Conservation (phyloP, 2,888 invertebrate genomes). For the Apantesis nais region DNA sequence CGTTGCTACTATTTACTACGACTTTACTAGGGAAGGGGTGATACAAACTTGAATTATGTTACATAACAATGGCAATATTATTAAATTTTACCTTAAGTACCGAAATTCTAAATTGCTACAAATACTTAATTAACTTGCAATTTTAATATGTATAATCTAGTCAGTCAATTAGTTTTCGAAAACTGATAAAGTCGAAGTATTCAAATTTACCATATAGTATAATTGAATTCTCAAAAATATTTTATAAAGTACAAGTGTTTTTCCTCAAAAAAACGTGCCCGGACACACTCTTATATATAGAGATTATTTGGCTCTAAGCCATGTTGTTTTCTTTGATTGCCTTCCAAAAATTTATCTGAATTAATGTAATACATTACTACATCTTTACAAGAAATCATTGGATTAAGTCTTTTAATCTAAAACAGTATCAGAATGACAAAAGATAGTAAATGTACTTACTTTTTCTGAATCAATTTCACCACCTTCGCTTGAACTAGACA, state of each 20-base stretch:
- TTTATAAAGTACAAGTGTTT: neutral
- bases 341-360: neutral
- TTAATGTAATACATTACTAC: neutral
- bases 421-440: neutral
- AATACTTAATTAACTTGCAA: no score
- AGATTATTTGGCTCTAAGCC: neutral
- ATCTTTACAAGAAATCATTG: neutral
- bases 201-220: neutral
- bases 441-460: slow-evolving; percentile 33
- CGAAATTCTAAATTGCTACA: no score
- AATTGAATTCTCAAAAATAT: neutral
- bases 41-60: no score
- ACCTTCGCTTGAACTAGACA: slow-evolving; percentile 61
- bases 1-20: no score
- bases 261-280: neutral
- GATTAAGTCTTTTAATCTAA: neutral
- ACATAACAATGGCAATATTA: no score
- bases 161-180: neutral
- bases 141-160: no score
- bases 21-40: no score
- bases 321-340: neutral
- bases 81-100: no score
- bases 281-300: neutral
- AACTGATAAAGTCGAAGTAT: neutral
- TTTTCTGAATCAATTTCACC: slow-evolving; percentile 46